phyloP scores from a whole-genome alignment of 2,797 vertebrate genomes.

The Hydrocynus forskahlii region DNA sequence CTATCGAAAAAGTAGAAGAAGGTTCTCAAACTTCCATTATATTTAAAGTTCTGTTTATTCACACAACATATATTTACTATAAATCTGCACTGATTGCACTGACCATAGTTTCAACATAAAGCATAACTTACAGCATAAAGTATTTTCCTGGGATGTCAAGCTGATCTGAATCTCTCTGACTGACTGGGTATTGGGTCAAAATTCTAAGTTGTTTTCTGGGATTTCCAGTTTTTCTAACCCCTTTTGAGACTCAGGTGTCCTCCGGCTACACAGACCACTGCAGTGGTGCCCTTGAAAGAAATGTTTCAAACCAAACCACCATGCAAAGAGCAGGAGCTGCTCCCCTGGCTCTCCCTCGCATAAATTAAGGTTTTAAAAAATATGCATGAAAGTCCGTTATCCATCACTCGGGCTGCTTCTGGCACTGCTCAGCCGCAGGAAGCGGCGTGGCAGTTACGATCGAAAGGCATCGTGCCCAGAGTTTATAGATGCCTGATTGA shows the following conservation, averaged over 20 bases:
- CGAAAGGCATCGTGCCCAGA: slow-evolving; percentile 71
- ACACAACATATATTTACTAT: no score
- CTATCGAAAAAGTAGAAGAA: no score
- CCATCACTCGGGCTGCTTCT: slow-evolving; percentile 35
- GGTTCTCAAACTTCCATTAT: no score
- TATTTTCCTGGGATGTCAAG: background rate
- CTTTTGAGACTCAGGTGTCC: background rate
- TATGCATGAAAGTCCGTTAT: slow-evolving; percentile 34
- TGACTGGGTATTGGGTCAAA: background rate
- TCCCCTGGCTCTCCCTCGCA: background rate
- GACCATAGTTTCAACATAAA: no score
- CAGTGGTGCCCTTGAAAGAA: background rate
- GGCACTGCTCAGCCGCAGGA: slow-evolving; percentile 27
- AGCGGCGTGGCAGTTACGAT: slow-evolving; percentile 59
- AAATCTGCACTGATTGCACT: no score
- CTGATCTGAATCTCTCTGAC: background rate
- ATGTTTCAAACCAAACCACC: background rate
- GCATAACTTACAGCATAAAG: background rate
- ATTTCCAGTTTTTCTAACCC: no score
- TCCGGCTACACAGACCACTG: background rate
- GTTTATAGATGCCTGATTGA: slow-evolving; percentile 71
- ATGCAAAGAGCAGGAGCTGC: background rate
- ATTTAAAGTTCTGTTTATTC: no score
- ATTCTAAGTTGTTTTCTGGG: background rate
- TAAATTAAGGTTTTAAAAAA: slow-evolving; percentile 15